Percentiles rank a stretch among this genome's conserved stretches.
Conservation (phyloP, 2,888 invertebrate genomes). For the Netelia fuscicornis region DNA sequence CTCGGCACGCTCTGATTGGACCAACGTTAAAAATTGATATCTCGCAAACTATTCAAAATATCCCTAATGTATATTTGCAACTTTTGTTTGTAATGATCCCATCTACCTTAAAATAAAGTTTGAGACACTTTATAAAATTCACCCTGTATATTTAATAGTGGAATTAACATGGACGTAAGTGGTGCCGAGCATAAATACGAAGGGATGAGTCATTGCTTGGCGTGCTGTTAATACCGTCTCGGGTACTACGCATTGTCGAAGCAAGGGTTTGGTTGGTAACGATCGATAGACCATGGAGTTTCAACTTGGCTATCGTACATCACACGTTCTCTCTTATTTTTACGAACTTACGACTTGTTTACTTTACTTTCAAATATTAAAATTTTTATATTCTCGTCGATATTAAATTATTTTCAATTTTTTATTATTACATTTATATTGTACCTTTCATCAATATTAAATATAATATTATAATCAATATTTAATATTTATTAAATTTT, state of each 20-base stretch:
- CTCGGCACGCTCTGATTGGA: no score
- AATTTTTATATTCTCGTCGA: background rate
- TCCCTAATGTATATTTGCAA: no score
- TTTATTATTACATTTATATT: no score
- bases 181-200: slow-evolving; percentile 40
- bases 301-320: background rate
- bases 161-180: slow-evolving; percentile 28
- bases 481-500: no score
- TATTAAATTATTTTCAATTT: no score
- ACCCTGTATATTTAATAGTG: background rate
- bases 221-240: slow-evolving; percentile 9
- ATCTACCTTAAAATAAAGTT: no score
- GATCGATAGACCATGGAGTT: slow-evolving; percentile 19
- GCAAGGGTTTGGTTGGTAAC: slow-evolving; percentile 4
- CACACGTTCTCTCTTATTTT: background rate
- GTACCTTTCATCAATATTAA: no score
- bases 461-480: no score
- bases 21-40: no score
- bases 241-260: slow-evolving; percentile 1
- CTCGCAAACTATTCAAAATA: no score
- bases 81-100: no score
- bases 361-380: background rate
- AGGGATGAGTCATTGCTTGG: slow-evolving; percentile 58
- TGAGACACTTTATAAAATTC: no score
- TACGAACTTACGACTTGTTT: background rate